Evolutionary conservation across 2,888 invertebrate genomes (phyloP).

Genomic region (Galerucella nymphaeae): DNA sequence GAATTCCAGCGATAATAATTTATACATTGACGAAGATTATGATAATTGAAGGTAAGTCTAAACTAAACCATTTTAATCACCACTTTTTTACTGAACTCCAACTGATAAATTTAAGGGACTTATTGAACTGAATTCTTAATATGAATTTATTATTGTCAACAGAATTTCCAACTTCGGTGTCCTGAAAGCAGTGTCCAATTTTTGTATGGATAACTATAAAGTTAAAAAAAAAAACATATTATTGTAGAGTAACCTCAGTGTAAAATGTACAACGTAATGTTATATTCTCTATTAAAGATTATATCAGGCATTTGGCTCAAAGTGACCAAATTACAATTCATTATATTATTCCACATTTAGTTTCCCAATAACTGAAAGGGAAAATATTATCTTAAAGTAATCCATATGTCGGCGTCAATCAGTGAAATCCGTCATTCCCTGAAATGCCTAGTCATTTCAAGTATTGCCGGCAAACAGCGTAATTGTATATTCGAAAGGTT

Average conservation of each 20-base stretch:
- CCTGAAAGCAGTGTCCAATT: constrained; percentile 21
- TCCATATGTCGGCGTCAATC: no score
- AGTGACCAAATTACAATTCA: neutral
- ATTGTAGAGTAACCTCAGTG: constrained; percentile 15
- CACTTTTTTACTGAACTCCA: no score
- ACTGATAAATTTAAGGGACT: no score
- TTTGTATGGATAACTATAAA: constrained; percentile 23
- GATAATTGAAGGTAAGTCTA: constrained; percentile 58
- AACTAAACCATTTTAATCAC: neutral
- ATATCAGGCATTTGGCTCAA: constrained; percentile 20
- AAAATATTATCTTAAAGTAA: no score
- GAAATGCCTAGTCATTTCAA: no score
- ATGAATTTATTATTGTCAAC: constrained; percentile 2
- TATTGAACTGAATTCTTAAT: no score
- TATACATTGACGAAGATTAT: constrained; percentile 66
- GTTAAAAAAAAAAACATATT: constrained; percentile 11
- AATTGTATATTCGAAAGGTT: no score
- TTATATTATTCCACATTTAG: no score
- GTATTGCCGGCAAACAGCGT: no score
- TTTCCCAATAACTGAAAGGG: no score
- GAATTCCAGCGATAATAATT: constrained; percentile 60
- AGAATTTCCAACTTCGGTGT: constrained; percentile 8
- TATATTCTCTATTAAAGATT: constrained; percentile 8
- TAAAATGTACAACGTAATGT: constrained; percentile 1
- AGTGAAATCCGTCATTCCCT: no score